These are phyloP conservation scores for Halcyon malimbica DNA, from an alignment of 2,113 vertebrate species.

Conservation along the genomic window DNA sequence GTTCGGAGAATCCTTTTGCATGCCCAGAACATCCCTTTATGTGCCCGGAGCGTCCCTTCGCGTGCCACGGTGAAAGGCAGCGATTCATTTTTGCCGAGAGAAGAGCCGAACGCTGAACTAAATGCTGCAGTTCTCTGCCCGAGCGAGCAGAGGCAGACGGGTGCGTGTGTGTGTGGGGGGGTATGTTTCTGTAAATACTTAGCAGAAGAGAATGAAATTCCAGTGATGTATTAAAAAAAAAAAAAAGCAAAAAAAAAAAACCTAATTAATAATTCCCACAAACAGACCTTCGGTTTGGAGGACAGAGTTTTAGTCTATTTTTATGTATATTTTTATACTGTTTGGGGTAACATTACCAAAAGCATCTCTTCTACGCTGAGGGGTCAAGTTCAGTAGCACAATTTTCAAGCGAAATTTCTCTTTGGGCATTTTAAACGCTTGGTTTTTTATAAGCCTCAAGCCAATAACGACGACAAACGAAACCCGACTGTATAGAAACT, in stretches of 20 bases:
- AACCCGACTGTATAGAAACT: not conserved
- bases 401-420: slow-evolving; percentile 14
- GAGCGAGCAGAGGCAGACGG: not conserved
- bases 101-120: not conserved
- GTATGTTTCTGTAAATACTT: slow-evolving; percentile 31
- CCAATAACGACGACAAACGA: not conserved
- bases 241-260: not conserved
- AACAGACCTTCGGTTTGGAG: slow-evolving; percentile 21
- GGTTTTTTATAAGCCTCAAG: slow-evolving; percentile 12
- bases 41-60: not conserved
- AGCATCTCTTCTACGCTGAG: not conserved
- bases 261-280: not conserved
- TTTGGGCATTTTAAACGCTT: slow-evolving; percentile 38
- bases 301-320: slow-evolving; percentile 10
- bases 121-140: not conserved
- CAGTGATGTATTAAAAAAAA: not conserved
- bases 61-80: not conserved
- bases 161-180: not conserved
- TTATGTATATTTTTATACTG: slow-evolving; percentile 69
- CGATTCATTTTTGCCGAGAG: not conserved
- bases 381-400: slow-evolving; percentile 11
- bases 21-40: not conserved
- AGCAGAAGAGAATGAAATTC: not conserved
- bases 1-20: not conserved
- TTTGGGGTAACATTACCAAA: slow-evolving; percentile 1